phyloP scores from a whole-genome alignment of 2,797 vertebrate genomes.

The Urocyon cinereoargenteus region DNA sequence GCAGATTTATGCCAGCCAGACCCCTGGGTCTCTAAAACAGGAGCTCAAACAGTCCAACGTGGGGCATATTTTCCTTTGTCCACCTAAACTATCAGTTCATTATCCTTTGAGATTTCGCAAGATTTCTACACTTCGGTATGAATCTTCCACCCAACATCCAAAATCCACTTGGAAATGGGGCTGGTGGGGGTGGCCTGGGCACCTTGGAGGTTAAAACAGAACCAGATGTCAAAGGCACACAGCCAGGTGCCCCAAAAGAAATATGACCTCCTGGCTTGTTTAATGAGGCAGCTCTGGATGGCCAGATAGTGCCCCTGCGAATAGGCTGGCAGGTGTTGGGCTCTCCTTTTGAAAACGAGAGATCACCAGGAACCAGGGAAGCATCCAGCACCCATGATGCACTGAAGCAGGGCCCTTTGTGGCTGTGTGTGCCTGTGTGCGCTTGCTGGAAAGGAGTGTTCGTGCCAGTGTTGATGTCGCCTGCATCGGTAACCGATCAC shows the following conservation, averaged over 20 bases:
- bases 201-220: neutral
- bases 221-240: neutral
- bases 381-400: fast-evolving
- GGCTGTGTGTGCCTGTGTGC: neutral
- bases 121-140: neutral
- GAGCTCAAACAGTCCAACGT: neutral
- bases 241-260: neutral
- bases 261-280: neutral
- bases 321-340: neutral
- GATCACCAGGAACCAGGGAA: neutral
- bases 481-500: neutral
- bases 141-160: neutral
- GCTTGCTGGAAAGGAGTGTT: neutral
- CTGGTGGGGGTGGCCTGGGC: neutral
- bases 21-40: neutral
- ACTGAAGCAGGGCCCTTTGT: neutral
- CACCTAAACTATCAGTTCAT: neutral
- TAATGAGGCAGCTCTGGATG: neutral
- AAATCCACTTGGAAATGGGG: neutral
- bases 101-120: neutral
- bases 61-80: neutral
- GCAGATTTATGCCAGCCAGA: neutral
- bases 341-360: neutral
- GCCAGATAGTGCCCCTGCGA: neutral
- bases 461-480: neutral